Percentiles rank a stretch among this genome's conserved stretches.
phyloP scores from a whole-genome alignment of 2,888 invertebrate genomes.

The Yponomeuta plumbellus region DNA sequence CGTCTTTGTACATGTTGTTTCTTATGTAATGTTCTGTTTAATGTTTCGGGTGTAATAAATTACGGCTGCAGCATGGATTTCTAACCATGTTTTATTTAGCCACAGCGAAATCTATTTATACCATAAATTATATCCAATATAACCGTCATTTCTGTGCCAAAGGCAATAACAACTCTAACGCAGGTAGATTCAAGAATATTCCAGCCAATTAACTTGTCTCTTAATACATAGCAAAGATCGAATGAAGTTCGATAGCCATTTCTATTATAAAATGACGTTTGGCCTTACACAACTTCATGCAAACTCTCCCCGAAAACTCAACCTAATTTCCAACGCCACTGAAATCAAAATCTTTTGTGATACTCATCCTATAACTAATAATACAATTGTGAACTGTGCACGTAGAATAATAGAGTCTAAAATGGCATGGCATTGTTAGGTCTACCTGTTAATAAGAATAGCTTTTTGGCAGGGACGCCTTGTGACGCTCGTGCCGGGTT shows the following conservation, averaged over 20 bases:
- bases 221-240: background rate
- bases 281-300: constrained; percentile 12
- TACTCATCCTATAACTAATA: background rate
- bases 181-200: too few relatives aligned
- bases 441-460: constrained; percentile 50
- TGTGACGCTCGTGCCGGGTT: constrained; percentile 47
- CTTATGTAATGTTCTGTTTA: too few relatives aligned
- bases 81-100: too few relatives aligned
- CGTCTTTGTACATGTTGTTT: too few relatives aligned
- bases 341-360: constrained; percentile 2
- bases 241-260: constrained; percentile 25
- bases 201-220: background rate
- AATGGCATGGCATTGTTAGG: background rate
- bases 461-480: constrained; percentile 51
- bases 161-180: too few relatives aligned
- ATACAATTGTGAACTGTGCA: background rate
- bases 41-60: too few relatives aligned
- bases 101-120: too few relatives aligned
- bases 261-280: constrained; percentile 26
- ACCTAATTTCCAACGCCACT: background rate
- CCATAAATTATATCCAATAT: too few relatives aligned
- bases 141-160: too few relatives aligned
- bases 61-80: too few relatives aligned
- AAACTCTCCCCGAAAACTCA: background rate
- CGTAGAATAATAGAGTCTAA: background rate